phyloP scores from a whole-genome alignment of 2,888 invertebrate genomes.

The Eubasilissa splendida region DNA sequence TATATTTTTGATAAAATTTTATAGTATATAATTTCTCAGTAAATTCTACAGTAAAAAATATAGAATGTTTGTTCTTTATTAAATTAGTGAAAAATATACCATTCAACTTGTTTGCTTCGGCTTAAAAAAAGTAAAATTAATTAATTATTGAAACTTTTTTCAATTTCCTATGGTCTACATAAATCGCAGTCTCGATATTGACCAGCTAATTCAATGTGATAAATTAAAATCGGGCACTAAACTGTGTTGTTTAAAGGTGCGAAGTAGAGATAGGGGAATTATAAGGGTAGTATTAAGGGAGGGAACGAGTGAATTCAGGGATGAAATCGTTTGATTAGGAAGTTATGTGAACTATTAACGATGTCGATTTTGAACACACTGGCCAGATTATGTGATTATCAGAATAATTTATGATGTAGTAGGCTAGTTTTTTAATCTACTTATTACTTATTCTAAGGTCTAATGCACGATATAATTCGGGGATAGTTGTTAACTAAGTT shows the following conservation, averaged over 20 bases:
- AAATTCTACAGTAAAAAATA: too few species aligned
- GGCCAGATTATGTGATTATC: conserved; percentile 3
- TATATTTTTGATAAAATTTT: too few species aligned
- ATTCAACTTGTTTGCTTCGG: too few species aligned
- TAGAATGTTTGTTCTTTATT: too few species aligned
- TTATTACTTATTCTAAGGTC: too few species aligned
- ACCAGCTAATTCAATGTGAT: not conserved
- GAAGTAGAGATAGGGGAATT: conserved; percentile 1
- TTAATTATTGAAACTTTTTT: too few species aligned
- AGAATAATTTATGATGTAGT: not conserved
- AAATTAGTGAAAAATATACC: too few species aligned
- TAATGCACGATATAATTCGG: too few species aligned
- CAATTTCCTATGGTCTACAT: too few species aligned
- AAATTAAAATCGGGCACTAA: conserved; percentile 19
- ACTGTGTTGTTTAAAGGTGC: conserved; percentile 15
- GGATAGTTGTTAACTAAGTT: too few species aligned
- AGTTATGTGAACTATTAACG: conserved; percentile 13
- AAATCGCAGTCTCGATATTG: not conserved
- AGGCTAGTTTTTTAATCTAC: not conserved
- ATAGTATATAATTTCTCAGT: too few species aligned
- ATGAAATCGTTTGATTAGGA: conserved; percentile 2
- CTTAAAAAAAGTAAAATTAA: too few species aligned
- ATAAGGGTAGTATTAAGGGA: not conserved
- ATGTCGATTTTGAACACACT: not conserved
- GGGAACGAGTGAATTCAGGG: not conserved